Evolutionary conservation across 2,797 vertebrate species (phyloP).

Genomic region (Tragopan temminckii): DNA sequence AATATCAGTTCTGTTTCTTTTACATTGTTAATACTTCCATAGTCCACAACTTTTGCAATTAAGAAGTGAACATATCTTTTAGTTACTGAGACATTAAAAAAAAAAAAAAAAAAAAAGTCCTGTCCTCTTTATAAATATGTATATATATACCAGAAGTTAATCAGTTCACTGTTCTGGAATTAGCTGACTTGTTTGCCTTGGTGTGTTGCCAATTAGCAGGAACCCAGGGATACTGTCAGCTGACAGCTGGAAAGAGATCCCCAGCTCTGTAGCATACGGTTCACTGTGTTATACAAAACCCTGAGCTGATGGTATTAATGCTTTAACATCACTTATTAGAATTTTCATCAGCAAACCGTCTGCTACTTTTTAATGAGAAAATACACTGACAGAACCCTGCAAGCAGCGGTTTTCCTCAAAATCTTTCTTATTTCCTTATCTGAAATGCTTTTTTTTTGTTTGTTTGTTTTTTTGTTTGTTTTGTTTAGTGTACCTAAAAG

Average conservation of each 20-base stretch:
- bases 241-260: conserved; percentile 71
- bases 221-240: conserved; percentile 45
- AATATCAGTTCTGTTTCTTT: not conserved
- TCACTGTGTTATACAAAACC: conserved; percentile 48
- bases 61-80: not conserved
- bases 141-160: conserved; percentile 36
- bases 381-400: not conserved
- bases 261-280: conserved; percentile 43
- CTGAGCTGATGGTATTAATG: conserved; percentile 36
- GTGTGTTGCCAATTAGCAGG: conserved; percentile 57
- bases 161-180: conserved; percentile 63
- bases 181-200: conserved; percentile 67
- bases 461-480: no score
- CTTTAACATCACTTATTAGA: conserved; percentile 54
- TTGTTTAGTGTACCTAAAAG: not conserved
- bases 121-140: conserved; percentile 52
- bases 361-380: conserved; percentile 21
- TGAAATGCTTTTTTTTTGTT: not conserved
- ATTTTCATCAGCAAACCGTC: conserved; percentile 47
- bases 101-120: no score
- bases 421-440: not conserved
- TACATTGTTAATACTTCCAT: not conserved
- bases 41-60: not conserved
- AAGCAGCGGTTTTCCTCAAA: not conserved
- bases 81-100: not conserved